Base-by-base conservation (phyloP, 2,888 invertebrate genomes). In the Dicyrtomina minuta region DNA sequence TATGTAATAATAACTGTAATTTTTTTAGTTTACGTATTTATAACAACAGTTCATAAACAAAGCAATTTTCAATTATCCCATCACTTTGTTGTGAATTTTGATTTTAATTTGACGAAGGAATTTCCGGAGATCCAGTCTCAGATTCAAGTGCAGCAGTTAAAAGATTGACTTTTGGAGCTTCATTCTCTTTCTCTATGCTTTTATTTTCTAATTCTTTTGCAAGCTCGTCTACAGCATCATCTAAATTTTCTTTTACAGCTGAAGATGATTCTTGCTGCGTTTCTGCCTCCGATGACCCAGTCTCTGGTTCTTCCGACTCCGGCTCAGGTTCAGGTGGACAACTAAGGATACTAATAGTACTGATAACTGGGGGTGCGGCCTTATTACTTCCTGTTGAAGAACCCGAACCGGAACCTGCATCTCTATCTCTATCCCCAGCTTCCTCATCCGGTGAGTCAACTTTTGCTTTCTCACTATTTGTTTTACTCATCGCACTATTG, bases 401-500 rank as follows among this genome's bases (percentile, higher is more conserved):
- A 59, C 13, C 26, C 6, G 43, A 22, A 41, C 13, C 41, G 13
- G 15, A 1, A 5, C 41, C 22, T 41, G 59, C 13, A 26, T n/a
- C 24, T 17, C n/a, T 22, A 17, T 27, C 26, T n/a, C n/a, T n/a
- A n/a, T n/a, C n/a, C n/a, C n/a, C n/a, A n/a, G n/a, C n/a, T 41
- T 41, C 43, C 2, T 20, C 41, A 8, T 27, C 44, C 17, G 65
- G 65, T 17, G 66, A 66, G 56, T 66, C 66, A 15, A 66, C 27
- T 33, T 65, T 49, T 24, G 49, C 26, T 27, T 65, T 65, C 26
- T 65, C 64, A 33, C 33, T 10, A 27, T 56, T 66, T 22, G 67
- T 33, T 33, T 60, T 51, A 12, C 27, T 43, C 15, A 46, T 61
- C 15, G 59, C 65, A 44, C 70, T 70, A 49, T 77, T 77, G 49